phyloP scores from a whole-genome alignment of 2,113 vertebrate genomes.

The Dasyprocta punctata region DNA sequence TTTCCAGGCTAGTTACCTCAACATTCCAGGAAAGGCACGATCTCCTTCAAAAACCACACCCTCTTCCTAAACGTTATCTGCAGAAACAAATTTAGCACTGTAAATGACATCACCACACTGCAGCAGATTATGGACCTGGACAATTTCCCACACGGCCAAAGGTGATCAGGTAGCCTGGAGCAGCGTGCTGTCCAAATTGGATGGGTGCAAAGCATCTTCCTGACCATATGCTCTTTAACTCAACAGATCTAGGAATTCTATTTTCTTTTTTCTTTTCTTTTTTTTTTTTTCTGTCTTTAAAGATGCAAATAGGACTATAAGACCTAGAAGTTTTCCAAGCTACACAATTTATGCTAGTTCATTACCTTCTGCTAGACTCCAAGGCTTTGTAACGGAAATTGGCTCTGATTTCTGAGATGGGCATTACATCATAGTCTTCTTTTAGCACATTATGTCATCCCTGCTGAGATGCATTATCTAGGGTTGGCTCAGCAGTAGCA shows the following conservation, averaged over 20 bases:
- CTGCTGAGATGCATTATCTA: constrained; percentile 90
- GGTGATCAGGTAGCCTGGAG: constrained; percentile 77
- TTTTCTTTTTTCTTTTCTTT: constrained; percentile 14
- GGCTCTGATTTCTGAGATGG: constrained; percentile 87
- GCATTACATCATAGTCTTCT: constrained; percentile 92
- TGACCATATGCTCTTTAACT: constrained; percentile 53
- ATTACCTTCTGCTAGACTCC: constrained; percentile 85
- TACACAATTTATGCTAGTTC: constrained; percentile 84
- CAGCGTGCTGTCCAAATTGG: constrained; percentile 43
- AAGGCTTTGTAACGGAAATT: constrained; percentile 86
- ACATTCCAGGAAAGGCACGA: constrained; percentile 46
- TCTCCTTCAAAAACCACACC: constrained; percentile 61
- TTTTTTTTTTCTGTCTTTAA: constrained; percentile 28
- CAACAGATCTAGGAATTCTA: constrained; percentile 78
- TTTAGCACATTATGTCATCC: constrained; percentile 93
- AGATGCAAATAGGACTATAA: constrained; percentile 70
- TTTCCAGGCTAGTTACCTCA: constrained; percentile 61
- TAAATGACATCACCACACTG: constrained; percentile 79
- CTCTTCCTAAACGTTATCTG: constrained; percentile 74
- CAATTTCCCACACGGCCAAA: constrained; percentile 67
- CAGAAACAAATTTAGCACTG: constrained; percentile 79
- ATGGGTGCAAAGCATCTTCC: constrained; percentile 21
- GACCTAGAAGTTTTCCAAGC: constrained; percentile 75
- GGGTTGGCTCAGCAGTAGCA: constrained; percentile 88
- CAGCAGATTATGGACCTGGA: constrained; percentile 58